Base-by-base conservation (phyloP, 2,888 invertebrate genomes). In the Xanthia icteritia region DNA sequence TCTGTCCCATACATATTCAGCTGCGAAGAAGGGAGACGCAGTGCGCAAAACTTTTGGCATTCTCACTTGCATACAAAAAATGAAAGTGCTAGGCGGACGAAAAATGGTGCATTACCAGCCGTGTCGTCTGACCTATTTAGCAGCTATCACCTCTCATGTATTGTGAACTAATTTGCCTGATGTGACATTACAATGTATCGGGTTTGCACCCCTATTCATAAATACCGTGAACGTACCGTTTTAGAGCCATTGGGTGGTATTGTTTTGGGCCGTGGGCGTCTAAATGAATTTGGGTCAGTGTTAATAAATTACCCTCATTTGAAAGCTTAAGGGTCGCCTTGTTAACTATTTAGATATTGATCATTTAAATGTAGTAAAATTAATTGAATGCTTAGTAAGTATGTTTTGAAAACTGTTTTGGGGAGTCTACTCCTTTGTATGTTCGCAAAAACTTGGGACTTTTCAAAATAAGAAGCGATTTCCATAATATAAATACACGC, bases 11-110 rank as follows among this genome's bases (percentile, higher is more conserved):
- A 95, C 95, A 96, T 95, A 96, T 96, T 95, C 95, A 96, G 93
- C 88, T 82, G 87, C 78, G 86, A 91, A 92, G 89, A 86, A 92
- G 94, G 77, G 81, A 83, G 88, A 94, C 96, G 96, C 96, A 96
- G 91, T 96, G 96, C 96, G 96, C 94, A 95, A 96, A 96, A 95
- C 90, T 96, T 96, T 96, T 96, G 96, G 96, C 96, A 96, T 96
- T 95, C 95, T 94, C 94, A 92, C 95, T 95, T 95, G 94, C 95
- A 95, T 94, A 92, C 93, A 95, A 96, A 96, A 96, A 96, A 94
- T 93, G 95, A 95, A 95, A 96, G 95, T 95, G 93, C 89, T 87
- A 82, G 78, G 89, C 86, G 78, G 77, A 85, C 89, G 89, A 91
- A 90, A 91, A 92, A 92, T 94, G 92, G 92, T 92, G 93, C 93